A percentile compares a stretch with the other conserved stretches of the same genome.
These are phyloP conservation scores for Scaptomyza cyrtandrae DNA, from an alignment of 2,888 invertebrate genomes.

Conservation along the genomic window DNA sequence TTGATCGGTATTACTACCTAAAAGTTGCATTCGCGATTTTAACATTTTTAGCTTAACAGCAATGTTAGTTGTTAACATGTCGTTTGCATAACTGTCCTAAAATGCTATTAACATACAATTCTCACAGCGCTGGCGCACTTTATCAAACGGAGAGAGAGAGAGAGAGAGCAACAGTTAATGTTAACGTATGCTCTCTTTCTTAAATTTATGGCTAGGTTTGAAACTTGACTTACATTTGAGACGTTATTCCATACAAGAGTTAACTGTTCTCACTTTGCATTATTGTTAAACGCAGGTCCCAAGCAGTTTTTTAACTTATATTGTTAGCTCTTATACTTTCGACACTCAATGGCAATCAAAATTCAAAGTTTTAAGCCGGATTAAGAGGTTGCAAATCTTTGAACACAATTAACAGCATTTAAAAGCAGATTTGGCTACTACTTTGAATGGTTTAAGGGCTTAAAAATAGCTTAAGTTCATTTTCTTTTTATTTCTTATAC, in stretches of 20 bases:
- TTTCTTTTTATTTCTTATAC: too few species aligned
- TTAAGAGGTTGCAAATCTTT: not conserved
- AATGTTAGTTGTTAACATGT: slow-evolving; percentile 18
- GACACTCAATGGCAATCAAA: not conserved
- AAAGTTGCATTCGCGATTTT: too few species aligned
- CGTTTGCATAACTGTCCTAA: slow-evolving; percentile 33
- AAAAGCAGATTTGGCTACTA: too few species aligned
- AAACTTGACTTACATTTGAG: slow-evolving; percentile 14
- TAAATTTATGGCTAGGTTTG: slow-evolving; percentile 32
- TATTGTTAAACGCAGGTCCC: not conserved
- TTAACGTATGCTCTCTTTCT: slow-evolving; percentile 8
- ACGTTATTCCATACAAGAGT: too few species aligned
- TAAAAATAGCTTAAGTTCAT: too few species aligned
- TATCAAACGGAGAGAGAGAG: not conserved
- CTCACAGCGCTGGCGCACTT: slow-evolving; percentile 35
- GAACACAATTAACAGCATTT: too few species aligned
- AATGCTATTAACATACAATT: slow-evolving; percentile 35
- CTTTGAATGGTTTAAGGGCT: too few species aligned
- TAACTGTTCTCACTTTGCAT: not conserved
- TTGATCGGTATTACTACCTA: too few species aligned
- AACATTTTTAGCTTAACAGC: too few species aligned
- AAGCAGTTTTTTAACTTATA: not conserved
- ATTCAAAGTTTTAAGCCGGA: not conserved
- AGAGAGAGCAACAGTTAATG: slow-evolving; percentile 2
- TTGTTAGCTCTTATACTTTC: not conserved